phyloP scores from a whole-genome alignment of 2,113 vertebrate genomes.

The Bostrychus sinensis region DNA sequence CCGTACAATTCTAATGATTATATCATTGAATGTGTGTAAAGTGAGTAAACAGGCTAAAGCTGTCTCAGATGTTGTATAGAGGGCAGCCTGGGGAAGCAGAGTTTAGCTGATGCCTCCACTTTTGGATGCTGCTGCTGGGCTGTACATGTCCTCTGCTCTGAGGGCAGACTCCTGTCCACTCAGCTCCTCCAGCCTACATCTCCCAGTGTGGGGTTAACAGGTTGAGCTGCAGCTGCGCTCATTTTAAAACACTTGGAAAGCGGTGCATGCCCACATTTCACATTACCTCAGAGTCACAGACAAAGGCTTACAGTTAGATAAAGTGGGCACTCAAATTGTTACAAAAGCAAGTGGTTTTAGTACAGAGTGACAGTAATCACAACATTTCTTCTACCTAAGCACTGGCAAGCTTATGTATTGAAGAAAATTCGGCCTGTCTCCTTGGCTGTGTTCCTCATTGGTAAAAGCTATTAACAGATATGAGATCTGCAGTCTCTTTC shows the following conservation, averaged over 20 bases:
- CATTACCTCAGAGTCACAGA: constrained; percentile 20
- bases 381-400: constrained; percentile 23
- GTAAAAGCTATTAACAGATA: constrained; percentile 57
- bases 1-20: not conserved
- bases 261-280: constrained; percentile 13
- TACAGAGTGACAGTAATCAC: constrained; percentile 46
- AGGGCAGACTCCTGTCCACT: constrained; percentile 20
- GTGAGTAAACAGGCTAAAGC: not conserved
- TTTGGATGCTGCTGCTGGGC: constrained; percentile 5
- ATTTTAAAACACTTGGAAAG: constrained; percentile 8
- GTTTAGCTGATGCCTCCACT: constrained; percentile 18
- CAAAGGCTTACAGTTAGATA: constrained; percentile 39
- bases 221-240: constrained; percentile 25
- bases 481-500: constrained; percentile 49
- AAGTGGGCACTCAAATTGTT: constrained; percentile 24
- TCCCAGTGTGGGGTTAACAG: constrained; percentile 26
- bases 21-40: not conserved
- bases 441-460: constrained; percentile 19
- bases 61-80: constrained; percentile 5
- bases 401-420: constrained; percentile 49
- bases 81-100: constrained; percentile 5
- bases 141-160: constrained; percentile 19
- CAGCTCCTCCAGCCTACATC: constrained; percentile 34
- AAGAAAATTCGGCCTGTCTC: constrained; percentile 42
- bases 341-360: constrained; percentile 39